A percentile compares a stretch with the other conserved stretches of the same genome.
These are phyloP conservation scores for Cossypha niveicapilla DNA, from an alignment of 2,797 vertebrate species.

Conservation along the genomic window DNA sequence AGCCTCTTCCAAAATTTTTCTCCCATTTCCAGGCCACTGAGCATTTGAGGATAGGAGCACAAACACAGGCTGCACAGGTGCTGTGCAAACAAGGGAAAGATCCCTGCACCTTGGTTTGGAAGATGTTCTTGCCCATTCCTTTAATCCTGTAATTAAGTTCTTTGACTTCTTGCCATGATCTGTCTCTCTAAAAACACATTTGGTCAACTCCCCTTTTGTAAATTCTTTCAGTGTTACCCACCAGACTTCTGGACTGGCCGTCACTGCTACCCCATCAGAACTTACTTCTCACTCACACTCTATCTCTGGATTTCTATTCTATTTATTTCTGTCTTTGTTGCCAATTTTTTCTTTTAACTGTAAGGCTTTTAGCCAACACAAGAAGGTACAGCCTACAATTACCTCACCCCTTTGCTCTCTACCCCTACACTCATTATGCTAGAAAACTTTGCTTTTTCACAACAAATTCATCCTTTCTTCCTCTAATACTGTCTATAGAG, in stretches of 20 bases:
- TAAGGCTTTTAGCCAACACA: background rate
- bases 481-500: background rate
- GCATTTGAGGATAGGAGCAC: background rate
- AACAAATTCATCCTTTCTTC: background rate
- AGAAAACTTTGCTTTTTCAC: background rate
- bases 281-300: background rate
- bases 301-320: background rate
- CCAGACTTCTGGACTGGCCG: background rate
- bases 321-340: background rate
- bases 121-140: background rate
- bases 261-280: background rate
- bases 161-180: background rate
- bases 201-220: background rate
- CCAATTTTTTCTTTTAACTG: background rate
- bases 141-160: background rate
- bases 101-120: background rate
- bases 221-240: background rate
- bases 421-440: background rate
- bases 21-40: background rate
- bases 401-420: background rate
- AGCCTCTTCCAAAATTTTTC: background rate
- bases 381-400: background rate
- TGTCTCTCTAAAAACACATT: background rate
- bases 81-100: background rate
- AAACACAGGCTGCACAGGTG: accelerated